Base-by-base conservation (phyloP, 2,888 invertebrate genomes). In the Ophonus ardosiacus region DNA sequence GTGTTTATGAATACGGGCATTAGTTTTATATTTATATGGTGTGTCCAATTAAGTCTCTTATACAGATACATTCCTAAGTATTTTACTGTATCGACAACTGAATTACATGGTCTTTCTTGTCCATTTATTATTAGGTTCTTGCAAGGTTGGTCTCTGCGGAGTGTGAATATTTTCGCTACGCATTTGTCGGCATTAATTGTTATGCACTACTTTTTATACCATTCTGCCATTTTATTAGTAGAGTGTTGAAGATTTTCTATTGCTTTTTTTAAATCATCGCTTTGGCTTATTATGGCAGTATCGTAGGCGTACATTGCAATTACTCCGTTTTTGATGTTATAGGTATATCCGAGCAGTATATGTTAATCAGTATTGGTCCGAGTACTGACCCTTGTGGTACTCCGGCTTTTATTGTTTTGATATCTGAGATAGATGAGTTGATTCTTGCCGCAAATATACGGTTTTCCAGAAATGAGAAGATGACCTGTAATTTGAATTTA, bases 331-430 rank as follows among this genome's bases (percentile, higher is more conserved):
- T 57, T 84, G 4, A 82, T 81, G 0, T 78, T n/a, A n/a, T 86
- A 59, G 21, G 88, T 86, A 88, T 87, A 86, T 86, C 89, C 15
- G 86, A 85, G 0, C 87, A 86, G 84, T 86, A 88, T 4, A 88
- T 24, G 68, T 81, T 86, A 79, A 87, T 88, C 0, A 88, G 61
- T 0, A 86, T 65, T 18, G 88, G 87, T 24, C 86, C 81, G 57
- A 88, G 86, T 15, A 78, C 63, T 10, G 78, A 56, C 86, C 87
- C 87, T 86, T 88, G 87, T 0, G 89, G 88, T 0, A 89, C 88
- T 68, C 89, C 89, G 3, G 88, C 88, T 3, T 56, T 74, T 57
- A 89, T 87, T 18, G 68, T 24, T 79, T 86, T 85, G 6, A 51
- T 79, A 0, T 87, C 86, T 7, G 56, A 57, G 5, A 57, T 4